Percentiles rank a stretch among this genome's conserved stretches.
phyloP scores from a whole-genome alignment of 2,797 vertebrate genomes.

The Pseudopleuronectes americanus region DNA sequence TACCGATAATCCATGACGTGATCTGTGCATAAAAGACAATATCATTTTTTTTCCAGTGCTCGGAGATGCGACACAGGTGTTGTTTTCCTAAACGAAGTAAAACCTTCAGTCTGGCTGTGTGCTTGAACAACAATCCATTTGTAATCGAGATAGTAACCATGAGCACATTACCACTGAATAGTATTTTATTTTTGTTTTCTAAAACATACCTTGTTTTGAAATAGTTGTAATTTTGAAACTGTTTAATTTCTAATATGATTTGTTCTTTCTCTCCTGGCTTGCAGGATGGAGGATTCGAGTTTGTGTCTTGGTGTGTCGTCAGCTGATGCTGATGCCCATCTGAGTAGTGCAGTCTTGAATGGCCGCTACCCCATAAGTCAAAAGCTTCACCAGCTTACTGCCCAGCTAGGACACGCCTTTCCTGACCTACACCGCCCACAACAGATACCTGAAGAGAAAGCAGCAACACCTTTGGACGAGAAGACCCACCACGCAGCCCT shows the following conservation, averaged over 20 bases:
- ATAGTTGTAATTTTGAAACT: neutral
- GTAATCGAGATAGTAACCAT: conserved; percentile 1
- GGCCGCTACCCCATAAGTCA: conserved; percentile 99
- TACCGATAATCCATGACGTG: conserved; percentile 60
- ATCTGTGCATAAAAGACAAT: conserved; percentile 71
- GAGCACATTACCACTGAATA: neutral
- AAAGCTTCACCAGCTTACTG: conserved; percentile 97
- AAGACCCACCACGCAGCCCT: conserved; percentile 92
- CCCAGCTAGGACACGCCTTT: conserved; percentile 97
- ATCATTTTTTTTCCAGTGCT: conserved; percentile 47
- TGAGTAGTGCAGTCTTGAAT: conserved; percentile 95
- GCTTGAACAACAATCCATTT: conserved; percentile 7
- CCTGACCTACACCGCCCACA: conserved; percentile 94
- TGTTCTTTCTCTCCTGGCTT: conserved; percentile 39
- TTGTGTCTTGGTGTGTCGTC: conserved; percentile 99
- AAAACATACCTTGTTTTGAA: neutral
- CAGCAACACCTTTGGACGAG: conserved; percentile 89
- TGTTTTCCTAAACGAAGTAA: conserved; percentile 28
- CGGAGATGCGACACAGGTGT: conserved; percentile 25
- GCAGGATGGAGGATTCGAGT: conserved; percentile 98
- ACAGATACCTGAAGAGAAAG: conserved; percentile 93
- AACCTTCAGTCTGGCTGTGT: conserved; percentile 20
- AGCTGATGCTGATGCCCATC: conserved; percentile 92
- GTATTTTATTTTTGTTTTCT: neutral
- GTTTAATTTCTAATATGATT: conserved; percentile 1